Evolutionary conservation across 2,888 invertebrate species (phyloP).

Genomic region (Andrena bicolor): DNA sequence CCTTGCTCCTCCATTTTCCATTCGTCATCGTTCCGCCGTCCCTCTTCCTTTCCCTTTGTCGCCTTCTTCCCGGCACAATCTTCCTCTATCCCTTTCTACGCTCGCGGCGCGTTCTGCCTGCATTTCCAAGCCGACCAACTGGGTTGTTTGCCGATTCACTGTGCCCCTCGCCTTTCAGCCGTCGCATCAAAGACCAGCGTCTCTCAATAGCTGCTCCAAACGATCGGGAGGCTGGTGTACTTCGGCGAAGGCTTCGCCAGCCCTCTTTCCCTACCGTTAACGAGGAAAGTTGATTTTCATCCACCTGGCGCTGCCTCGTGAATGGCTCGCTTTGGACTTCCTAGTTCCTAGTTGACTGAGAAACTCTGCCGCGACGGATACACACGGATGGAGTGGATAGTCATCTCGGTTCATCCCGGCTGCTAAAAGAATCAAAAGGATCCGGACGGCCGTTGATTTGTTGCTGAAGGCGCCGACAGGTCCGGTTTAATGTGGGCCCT

Average conservation of each 20-base stretch:
- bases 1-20: constrained; percentile 63
- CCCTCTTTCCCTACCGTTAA: neutral
- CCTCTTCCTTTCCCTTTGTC: constrained; percentile 2
- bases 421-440: constrained; percentile 55
- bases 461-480: constrained; percentile 61
- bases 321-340: neutral
- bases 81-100: neutral
- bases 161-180: constrained; percentile 25
- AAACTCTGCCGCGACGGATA: constrained; percentile 23
- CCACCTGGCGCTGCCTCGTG: neutral
- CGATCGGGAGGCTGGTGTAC: neutral
- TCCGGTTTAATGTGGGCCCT: constrained; percentile 62
- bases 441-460: constrained; percentile 52
- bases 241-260: neutral
- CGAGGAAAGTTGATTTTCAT: constrained; percentile 12
- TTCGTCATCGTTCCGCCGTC: constrained; percentile 70
- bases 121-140: constrained; percentile 17
- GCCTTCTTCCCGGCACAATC: neutral
- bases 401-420: constrained; percentile 35
- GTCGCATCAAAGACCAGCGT: constrained; percentile 21
- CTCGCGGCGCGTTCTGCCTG: neutral
- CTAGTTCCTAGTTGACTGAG: constrained; percentile 30
- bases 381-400: constrained; percentile 31
- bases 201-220: constrained; percentile 24
- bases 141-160: constrained; percentile 38